These are phyloP conservation scores for Molanna angustata DNA, from an alignment of 2,888 invertebrate genomes.

Conservation along the genomic window DNA sequence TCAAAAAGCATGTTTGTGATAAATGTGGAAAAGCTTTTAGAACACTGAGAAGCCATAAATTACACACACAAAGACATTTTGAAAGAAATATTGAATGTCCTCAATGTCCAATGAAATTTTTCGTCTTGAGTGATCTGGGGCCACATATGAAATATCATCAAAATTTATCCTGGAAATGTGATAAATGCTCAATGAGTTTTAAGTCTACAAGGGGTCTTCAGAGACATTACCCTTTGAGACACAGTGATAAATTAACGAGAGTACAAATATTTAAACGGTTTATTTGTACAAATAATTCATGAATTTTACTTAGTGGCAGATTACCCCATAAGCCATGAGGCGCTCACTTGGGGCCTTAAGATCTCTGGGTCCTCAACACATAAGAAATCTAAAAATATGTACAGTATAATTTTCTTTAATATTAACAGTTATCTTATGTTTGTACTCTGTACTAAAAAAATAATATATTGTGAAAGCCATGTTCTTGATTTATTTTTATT, in stretches of 20 bases:
- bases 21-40: conserved; percentile 27
- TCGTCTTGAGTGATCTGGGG: conserved; percentile 14
- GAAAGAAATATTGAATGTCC: conserved; percentile 19
- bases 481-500: too few relatives aligned
- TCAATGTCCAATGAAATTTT: conserved; percentile 19
- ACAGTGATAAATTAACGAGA: conserved; percentile 21
- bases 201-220: conserved; percentile 26
- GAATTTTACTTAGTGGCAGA: not conserved
- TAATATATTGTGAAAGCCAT: too few relatives aligned
- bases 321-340: too few relatives aligned
- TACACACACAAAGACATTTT: conserved; percentile 22
- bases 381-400: not conserved
- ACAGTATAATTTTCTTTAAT: not conserved
- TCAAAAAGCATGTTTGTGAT: conserved; percentile 21
- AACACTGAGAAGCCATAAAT: conserved; percentile 15
- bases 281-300: conserved; percentile 3
- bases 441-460: too few relatives aligned
- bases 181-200: conserved; percentile 21
- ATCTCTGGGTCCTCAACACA: too few relatives aligned
- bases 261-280: conserved; percentile 18
- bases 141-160: conserved; percentile 25
- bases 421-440: too few relatives aligned
- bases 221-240: conserved; percentile 19
- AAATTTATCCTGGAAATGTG: conserved; percentile 22
- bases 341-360: too few relatives aligned